Conservation (phyloP, 1,140 invertebrate genomes). For the Leguminivora glycinivorella region DNA sequence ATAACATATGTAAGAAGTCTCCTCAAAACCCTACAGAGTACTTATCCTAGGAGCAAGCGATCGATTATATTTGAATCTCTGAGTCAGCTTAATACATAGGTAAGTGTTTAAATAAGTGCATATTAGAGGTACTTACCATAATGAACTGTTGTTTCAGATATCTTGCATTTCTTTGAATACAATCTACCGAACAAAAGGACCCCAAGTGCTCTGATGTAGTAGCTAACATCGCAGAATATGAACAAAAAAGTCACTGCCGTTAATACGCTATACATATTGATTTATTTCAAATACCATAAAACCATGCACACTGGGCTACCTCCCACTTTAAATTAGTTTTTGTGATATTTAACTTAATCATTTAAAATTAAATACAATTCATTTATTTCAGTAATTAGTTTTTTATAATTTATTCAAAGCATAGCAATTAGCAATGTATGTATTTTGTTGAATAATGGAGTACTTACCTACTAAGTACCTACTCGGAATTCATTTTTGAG, state of each 20-base stretch:
- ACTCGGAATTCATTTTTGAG: too few species aligned
- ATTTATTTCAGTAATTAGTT: neutral
- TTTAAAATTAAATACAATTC: too few species aligned
- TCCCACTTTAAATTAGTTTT: neutral
- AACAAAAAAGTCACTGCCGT: neutral
- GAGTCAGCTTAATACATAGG: neutral
- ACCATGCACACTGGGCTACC: neutral
- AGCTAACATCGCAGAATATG: neutral
- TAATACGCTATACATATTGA: neutral
- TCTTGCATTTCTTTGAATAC: neutral
- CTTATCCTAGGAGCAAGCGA: too few species aligned
- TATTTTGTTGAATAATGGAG: neutral
- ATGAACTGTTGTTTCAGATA: neutral
- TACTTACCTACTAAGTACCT: too few species aligned
- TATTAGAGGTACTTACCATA: constrained; percentile 11
- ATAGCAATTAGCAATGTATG: constrained; percentile 4
- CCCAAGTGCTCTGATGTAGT: neutral
- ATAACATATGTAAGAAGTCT: too few species aligned
- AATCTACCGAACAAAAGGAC: neutral
- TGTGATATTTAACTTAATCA: too few species aligned
- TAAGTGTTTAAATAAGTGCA: neutral
- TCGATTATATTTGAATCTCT: too few species aligned
- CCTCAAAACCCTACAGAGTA: too few species aligned
- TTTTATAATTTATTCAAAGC: neutral
- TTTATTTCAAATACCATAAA: neutral